Base-by-base conservation (phyloP, 1,140 invertebrate genomes). In the Drosophila athabasca region DNA sequence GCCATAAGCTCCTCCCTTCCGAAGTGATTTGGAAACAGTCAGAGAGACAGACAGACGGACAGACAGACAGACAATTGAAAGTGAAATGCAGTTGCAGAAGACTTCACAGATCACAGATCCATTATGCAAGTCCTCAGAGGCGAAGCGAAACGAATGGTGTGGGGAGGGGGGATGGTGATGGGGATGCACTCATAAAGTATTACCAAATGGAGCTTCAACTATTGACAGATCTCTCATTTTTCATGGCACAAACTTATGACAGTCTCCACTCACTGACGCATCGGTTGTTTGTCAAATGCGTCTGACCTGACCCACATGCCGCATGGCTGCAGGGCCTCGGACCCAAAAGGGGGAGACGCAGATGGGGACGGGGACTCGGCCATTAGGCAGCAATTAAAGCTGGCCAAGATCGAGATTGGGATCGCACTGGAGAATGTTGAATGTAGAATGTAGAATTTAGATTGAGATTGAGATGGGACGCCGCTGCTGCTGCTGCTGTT, bases 191-290 rank as follows among this genome's bases (percentile, higher is more conserved):
- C 62, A 54, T 44, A 48, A 43, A 55, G 50, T 29, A 41, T 76
- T 76, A 13, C 65, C 43, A 68, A 59, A 75, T 13, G 35, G 11
- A 13, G 35, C 26, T 45, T 50, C 44, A 35, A 31, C 52, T 43
- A 78, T 67, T 79, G 79, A 83, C 79, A 82, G 79, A 69, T 82
- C 75, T 83, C 75, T 65, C 70, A 74, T 83, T 83, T 83, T 66
- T 68, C 53, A 70, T 65, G 2, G 39, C 3, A 31, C n/a, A 45
- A 48, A 62, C 58, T 66, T 68, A 75, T 67, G 82, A 85, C 74
- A 85, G 39, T 46, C 55, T 24, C 24, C 39, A 29, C 43, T 39
- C 3, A 24, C 59, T 59, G 43, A 52, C 31, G 31, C 31, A 3
- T 31, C 51, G 54, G 19, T 44, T 60, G 22, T n/a, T 11, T 67